Conservation (phyloP, 2,888 invertebrate genomes). For the Labia minor region DNA sequence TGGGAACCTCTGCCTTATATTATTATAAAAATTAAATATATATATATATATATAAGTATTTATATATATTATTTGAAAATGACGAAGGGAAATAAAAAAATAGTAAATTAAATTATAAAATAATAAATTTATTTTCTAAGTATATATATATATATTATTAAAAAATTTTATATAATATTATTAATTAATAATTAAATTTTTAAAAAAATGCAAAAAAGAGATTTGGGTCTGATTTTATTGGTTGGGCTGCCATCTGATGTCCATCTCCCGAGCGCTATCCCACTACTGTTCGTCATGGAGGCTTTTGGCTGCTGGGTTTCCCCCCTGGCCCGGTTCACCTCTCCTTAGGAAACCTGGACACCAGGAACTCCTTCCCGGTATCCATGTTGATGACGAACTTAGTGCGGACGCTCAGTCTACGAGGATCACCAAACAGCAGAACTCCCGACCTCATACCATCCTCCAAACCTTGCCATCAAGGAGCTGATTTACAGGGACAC, state of each 20-base stretch:
- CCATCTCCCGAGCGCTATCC: slow-evolving; percentile 96
- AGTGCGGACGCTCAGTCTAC: slow-evolving; percentile 92
- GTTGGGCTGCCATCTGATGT: slow-evolving; percentile 73
- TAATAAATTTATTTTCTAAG: no score
- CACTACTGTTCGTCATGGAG: slow-evolving; percentile 97
- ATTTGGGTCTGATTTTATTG: slow-evolving; percentile 64
- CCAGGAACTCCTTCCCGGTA: slow-evolving; percentile 69
- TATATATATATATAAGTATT: no score
- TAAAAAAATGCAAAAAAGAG: slow-evolving; percentile 44
- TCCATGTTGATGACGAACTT: slow-evolving; percentile 97
- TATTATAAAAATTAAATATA: no score
- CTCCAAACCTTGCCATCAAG: slow-evolving; percentile 82
- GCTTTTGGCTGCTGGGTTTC: slow-evolving; percentile 99
- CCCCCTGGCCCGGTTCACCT: slow-evolving; percentile 97
- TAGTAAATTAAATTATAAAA: no score
- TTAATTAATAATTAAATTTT: background rate
- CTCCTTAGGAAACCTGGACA: slow-evolving; percentile 91
- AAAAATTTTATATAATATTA: background rate
- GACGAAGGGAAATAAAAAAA: no score
- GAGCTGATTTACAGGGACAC: slow-evolving; percentile 96
- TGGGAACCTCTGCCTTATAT: no score
- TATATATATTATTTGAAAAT: no score
- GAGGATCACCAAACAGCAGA: slow-evolving; percentile 53
- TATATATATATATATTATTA: no score
- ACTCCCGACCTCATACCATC: slow-evolving; percentile 85